Conservation (phyloP, 2,797 vertebrate species). For the Lepidocolaptes lacrymiger region DNA sequence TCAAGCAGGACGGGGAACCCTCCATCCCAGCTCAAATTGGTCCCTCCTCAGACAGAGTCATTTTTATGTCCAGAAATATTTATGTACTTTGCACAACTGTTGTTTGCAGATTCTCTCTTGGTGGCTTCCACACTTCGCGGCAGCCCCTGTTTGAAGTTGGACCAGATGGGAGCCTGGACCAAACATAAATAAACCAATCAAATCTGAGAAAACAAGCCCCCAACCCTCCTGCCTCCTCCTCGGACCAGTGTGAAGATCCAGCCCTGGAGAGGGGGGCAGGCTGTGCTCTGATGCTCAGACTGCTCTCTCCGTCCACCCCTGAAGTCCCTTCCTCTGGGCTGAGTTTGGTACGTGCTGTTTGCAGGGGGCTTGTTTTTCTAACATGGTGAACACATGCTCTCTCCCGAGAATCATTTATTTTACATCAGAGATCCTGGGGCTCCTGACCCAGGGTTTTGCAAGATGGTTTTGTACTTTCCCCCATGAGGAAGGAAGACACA, state of each 20-base stretch:
- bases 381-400: conserved; percentile 96
- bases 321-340: conserved; percentile 61
- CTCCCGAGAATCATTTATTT: conserved; percentile 88
- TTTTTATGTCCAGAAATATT: conserved; percentile 66
- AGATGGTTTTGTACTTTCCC: conserved; percentile 67
- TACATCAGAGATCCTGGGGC: conserved; percentile 83
- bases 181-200: conserved; percentile 89
- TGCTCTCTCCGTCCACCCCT: conserved; percentile 59
- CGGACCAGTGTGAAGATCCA: conserved; percentile 70
- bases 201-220: conserved; percentile 90
- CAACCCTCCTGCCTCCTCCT: conserved; percentile 64
- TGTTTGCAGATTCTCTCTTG: conserved; percentile 71
- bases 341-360: conserved; percentile 69
- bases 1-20: neutral
- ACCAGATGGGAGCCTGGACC: conserved; percentile 79
- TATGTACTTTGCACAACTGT: conserved; percentile 65
- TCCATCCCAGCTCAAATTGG: neutral
- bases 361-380: conserved; percentile 87
- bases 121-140: conserved; percentile 59
- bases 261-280: conserved; percentile 10
- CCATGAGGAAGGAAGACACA: conserved; percentile 56
- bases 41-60: conserved; percentile 37
- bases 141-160: conserved; percentile 73
- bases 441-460: conserved; percentile 60
- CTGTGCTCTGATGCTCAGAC: conserved; percentile 49